Evolutionary conservation across 2,113 vertebrate genomes (phyloP).

Genomic region (Orthonyx spaldingii): DNA sequence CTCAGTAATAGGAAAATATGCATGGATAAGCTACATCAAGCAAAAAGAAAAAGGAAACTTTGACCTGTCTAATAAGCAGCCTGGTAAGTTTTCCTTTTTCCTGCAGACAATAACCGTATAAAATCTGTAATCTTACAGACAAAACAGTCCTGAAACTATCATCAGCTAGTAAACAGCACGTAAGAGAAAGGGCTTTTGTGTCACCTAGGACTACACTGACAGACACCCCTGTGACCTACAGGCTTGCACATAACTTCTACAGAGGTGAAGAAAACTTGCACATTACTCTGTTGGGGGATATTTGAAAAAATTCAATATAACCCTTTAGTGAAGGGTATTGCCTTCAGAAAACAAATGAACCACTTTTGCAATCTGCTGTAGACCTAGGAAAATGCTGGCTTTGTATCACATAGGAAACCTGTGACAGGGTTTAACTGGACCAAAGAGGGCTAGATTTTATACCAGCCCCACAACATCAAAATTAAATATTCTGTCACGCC

Average conservation of each 20-base stretch:
- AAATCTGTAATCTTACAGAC: neutral
- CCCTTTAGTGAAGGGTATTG: neutral
- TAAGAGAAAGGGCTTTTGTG: neutral
- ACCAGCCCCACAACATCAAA: neutral
- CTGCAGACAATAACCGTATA: neutral
- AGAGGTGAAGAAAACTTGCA: neutral
- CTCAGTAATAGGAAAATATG: neutral
- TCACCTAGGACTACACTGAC: neutral
- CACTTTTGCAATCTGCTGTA: neutral
- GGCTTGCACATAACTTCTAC: neutral
- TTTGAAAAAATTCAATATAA: neutral
- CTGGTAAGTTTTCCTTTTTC: neutral
- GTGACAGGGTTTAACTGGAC: neutral
- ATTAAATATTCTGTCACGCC: neutral
- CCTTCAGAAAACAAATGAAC: neutral
- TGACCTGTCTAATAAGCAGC: neutral
- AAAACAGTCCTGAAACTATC: neutral
- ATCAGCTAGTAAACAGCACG: fast-evolving
- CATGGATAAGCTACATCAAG: neutral
- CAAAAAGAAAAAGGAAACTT: neutral
- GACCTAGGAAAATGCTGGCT: neutral
- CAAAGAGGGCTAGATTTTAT: neutral
- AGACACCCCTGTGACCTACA: neutral
- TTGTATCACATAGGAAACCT: neutral
- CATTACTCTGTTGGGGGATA: neutral